phyloP scores from a whole-genome alignment of 2,113 vertebrate genomes.

The Macroglossus sobrinus region DNA sequence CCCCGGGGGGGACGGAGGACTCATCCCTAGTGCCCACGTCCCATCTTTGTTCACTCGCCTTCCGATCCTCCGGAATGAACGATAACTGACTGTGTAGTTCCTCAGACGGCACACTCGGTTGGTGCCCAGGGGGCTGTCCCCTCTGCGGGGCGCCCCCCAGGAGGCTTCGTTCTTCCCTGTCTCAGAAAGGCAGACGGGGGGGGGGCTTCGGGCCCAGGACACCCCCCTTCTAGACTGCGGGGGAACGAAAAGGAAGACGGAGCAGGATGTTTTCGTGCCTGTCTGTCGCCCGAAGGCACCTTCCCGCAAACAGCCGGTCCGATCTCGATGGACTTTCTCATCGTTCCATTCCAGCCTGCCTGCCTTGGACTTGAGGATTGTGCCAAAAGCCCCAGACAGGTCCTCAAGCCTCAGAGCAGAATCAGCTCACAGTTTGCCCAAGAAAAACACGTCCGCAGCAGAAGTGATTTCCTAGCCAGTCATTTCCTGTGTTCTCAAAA shows the following conservation, averaged over 20 bases:
- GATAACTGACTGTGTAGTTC: not conserved
- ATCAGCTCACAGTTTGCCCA: conserved; percentile 24
- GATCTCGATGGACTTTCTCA: conserved; percentile 57
- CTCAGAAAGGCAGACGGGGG: not conserved
- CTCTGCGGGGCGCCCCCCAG: not conserved
- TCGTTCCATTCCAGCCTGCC: conserved; percentile 46
- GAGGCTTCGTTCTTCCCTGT: not conserved
- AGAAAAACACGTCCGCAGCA: conserved; percentile 56
- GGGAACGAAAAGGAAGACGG: not conserved
- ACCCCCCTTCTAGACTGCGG: not conserved
- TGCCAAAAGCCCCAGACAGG: conserved; percentile 32
- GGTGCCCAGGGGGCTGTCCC: not conserved
- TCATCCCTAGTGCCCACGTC: not conserved
- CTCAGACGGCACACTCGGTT: not conserved
- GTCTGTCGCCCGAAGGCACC: conserved; percentile 41
- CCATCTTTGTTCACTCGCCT: not conserved
- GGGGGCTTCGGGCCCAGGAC: too few relatives aligned
- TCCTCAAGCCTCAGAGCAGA: conserved; percentile 33
- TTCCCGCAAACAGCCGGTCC: not conserved
- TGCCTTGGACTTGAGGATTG: conserved; percentile 44
- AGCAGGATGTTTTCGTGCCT: not conserved
- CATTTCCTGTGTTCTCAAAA: conserved; percentile 57
- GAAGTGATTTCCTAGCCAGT: conserved; percentile 47
- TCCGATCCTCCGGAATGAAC: not conserved
- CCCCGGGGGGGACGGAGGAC: not conserved